Evolutionary conservation across 1,140 invertebrate species (phyloP), one percentile per base, ranked within the genome.

Genomic region (Pteromalus puparum): DNA sequence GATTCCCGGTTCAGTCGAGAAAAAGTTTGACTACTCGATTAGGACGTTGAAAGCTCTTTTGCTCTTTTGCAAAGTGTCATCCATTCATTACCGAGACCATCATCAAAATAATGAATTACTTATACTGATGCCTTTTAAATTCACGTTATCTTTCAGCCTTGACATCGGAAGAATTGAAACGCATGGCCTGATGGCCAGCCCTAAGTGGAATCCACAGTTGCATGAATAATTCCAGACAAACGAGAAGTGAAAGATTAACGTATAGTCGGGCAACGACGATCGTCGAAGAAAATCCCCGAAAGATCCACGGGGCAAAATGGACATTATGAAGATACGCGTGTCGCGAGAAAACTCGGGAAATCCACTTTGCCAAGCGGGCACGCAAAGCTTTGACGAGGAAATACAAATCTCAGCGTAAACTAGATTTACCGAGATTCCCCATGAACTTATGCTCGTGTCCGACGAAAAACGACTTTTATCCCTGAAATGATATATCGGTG

Each of bases 401-500:
- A 79, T 79, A 79, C 77, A 80, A 80, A 80, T 68, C 65, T 78
- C 28, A 34, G 7, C 12, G 48, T 65, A 78, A 78, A 78, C 28
- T 65, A 30, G 53, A 78, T 78, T 30, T 78, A 65, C 61, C 13
- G 30, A 65, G 76, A 78, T 65, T 67, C 26, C 24, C 1, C n/a
- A 2, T 18, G 21, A 61, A 61, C 53, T 61, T 61, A 61, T 61
- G 21, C 21, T n/a, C 53, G 12, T 1, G 53, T n/a, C 53, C 18
- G 21, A 61, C 21, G 53, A 21, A 61, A 61, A 61, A n/a, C 53
- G 53, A 61, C 53, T 61, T 61, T 61, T 61, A 21, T 61, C 53
- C 53, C 53, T 7, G 53, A 61, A n/a, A 61, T 61, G 53, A 61
- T 61, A 61, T n/a, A 61, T 61, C 21, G 53, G 2, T 6, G 53